Conservation (phyloP, 2,888 invertebrate genomes). For the Priocnemis perturbator region DNA sequence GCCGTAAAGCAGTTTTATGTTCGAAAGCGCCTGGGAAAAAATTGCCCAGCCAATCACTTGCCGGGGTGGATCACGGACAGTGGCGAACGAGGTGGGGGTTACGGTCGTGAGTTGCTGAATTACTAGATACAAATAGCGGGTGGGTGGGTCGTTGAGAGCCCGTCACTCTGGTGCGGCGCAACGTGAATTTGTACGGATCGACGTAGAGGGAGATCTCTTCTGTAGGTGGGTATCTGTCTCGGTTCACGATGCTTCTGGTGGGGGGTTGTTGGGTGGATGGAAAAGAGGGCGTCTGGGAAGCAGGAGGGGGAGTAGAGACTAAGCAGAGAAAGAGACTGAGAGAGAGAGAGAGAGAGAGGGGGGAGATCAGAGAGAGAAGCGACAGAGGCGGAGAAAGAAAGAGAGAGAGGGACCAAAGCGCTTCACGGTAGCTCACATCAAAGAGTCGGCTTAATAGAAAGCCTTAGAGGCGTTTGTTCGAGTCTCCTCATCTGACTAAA, state of each 20-base stretch:
- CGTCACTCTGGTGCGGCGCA: constrained; percentile 18
- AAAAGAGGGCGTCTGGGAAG: constrained; percentile 28
- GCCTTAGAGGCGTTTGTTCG: constrained; percentile 80
- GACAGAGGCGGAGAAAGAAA: constrained; percentile 9
- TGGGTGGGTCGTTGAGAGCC: constrained; percentile 22
- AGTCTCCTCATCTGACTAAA: constrained; percentile 76
- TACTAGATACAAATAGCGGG: constrained; percentile 61
- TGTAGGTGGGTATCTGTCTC: constrained; percentile 45
- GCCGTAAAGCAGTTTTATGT: too few species aligned
- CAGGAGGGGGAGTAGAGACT: constrained; percentile 20
- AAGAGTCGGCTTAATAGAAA: constrained; percentile 78
- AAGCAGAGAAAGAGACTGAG: constrained; percentile 9
- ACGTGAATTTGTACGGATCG: constrained; percentile 21
- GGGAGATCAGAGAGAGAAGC: constrained; percentile 24
- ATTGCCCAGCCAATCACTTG: too few species aligned
- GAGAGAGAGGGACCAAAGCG: constrained; percentile 65
- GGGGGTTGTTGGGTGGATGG: constrained; percentile 28
- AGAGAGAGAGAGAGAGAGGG: constrained; percentile 20
- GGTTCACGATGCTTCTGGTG: constrained; percentile 32
- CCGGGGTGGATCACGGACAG: not conserved
- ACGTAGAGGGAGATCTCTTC: constrained; percentile 22
- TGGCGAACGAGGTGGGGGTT: constrained; percentile 19
- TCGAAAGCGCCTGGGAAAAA: too few species aligned
- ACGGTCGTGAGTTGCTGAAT: constrained; percentile 56
- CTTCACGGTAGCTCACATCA: constrained; percentile 73